These are phyloP conservation scores for Zingel zingel DNA, from an alignment of 2,113 vertebrate genomes.

Conservation along the genomic window DNA sequence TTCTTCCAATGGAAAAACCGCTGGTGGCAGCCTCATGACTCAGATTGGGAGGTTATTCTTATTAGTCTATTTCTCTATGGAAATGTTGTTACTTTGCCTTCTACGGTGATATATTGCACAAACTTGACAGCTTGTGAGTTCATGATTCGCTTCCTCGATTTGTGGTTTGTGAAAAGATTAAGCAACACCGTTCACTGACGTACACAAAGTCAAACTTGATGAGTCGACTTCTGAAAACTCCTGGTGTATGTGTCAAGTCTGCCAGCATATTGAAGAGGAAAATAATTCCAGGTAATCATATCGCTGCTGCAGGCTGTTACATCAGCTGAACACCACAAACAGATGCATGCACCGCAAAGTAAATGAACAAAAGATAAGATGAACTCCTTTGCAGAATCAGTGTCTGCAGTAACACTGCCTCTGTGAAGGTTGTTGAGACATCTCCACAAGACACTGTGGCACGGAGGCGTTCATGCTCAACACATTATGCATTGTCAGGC, in stretches of 20 bases:
- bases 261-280: not conserved
- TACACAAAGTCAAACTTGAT: constrained; percentile 61
- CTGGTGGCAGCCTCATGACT: constrained; percentile 53
- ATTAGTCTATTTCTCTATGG: constrained; percentile 29
- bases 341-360: not conserved
- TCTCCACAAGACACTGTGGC: too few relatives aligned
- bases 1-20: constrained; percentile 13
- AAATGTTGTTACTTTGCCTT: constrained; percentile 3
- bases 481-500: too few relatives aligned
- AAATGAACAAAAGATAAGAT: not conserved
- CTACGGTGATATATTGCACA: constrained; percentile 14
- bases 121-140: constrained; percentile 58
- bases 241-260: constrained; percentile 31
- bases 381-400: not conserved
- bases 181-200: constrained; percentile 81
- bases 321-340: constrained; percentile 19
- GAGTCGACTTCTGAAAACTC: constrained; percentile 74
- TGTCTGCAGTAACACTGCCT: not conserved
- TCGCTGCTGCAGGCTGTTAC: not conserved
- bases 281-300: constrained; percentile 18
- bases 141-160: constrained; percentile 58
- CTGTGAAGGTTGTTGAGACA: not conserved
- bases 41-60: constrained; percentile 40
- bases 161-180: constrained; percentile 78
- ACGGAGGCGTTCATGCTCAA: too few relatives aligned